Percentiles rank a stretch among this genome's conserved stretches.
Conservation (phyloP, 2,797 vertebrate species). For the Danio choprae region DNA sequence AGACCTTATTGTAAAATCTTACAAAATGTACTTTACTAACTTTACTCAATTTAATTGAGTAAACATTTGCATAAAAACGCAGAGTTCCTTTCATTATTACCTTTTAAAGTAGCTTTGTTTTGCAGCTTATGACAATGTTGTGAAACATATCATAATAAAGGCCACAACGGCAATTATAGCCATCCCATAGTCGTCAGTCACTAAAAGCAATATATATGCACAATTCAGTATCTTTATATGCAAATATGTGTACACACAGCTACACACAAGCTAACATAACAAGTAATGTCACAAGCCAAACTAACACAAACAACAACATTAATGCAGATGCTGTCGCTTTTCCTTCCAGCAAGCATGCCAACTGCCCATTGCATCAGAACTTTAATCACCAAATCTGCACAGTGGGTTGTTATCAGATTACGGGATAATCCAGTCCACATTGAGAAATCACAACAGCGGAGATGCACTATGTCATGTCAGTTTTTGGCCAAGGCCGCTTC, state of each 20-base stretch:
- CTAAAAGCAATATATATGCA: not conserved
- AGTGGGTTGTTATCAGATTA: slow-evolving; percentile 81
- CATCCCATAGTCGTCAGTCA: too few species aligned
- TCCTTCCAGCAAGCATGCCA: slow-evolving; percentile 70
- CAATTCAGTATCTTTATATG: not conserved
- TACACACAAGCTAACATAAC: too few species aligned
- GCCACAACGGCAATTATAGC: too few species aligned
- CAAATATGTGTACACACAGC: not conserved
- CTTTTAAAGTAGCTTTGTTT: too few species aligned
- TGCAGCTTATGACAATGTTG: too few species aligned
- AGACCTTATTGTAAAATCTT: too few species aligned
- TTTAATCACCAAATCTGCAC: slow-evolving; percentile 80
- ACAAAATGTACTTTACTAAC: too few species aligned
- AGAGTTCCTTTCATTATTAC: too few species aligned
- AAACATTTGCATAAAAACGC: too few species aligned
- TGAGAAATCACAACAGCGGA: slow-evolving; percentile 70
- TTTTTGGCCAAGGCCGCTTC: not conserved
- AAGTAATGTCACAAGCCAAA: not conserved
- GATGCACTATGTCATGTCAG: not conserved
- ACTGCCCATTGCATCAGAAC: slow-evolving; percentile 72
- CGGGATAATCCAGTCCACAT: slow-evolving; percentile 75
- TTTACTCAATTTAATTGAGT: too few species aligned
- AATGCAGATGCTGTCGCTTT: slow-evolving; percentile 46
- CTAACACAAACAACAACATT: slow-evolving; percentile 1
- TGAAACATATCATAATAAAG: too few species aligned